phyloP scores from a whole-genome alignment of 2,888 invertebrate genomes.

The Rosalia funebris region DNA sequence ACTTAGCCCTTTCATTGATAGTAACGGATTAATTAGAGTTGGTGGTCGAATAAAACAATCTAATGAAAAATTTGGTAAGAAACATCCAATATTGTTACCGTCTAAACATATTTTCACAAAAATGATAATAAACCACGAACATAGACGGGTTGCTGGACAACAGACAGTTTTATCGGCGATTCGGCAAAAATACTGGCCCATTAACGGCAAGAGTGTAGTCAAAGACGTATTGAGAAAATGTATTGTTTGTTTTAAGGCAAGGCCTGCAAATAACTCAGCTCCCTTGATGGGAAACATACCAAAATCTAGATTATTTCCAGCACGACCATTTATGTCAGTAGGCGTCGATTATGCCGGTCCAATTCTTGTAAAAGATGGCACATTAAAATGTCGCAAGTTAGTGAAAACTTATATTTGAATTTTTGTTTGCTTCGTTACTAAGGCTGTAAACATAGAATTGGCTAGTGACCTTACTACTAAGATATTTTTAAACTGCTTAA shows the following conservation, averaged over 20 bases:
- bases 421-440: slow-evolving; percentile 27
- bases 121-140: background rate
- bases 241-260: slow-evolving; percentile 25
- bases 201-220: slow-evolving; percentile 26
- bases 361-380: slow-evolving; percentile 26
- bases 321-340: slow-evolving; percentile 30
- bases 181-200: slow-evolving; percentile 23
- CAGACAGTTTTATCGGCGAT: background rate
- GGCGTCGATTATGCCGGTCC: slow-evolving; percentile 47
- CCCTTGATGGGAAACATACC: slow-evolving; percentile 44
- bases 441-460: slow-evolving; percentile 40
- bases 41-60: background rate
- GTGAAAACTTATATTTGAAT: slow-evolving; percentile 28
- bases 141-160: background rate
- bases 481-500: slow-evolving; percentile 36
- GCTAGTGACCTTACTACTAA: slow-evolving; percentile 33
- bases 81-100: background rate
- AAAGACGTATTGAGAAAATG: slow-evolving; percentile 32
- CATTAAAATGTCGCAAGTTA: slow-evolving; percentile 13
- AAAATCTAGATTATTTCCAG: slow-evolving; percentile 22
- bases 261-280: background rate
- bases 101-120: background rate
- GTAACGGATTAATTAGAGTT: background rate
- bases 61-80: background rate
- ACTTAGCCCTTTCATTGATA: background rate